phyloP scores from a whole-genome alignment of 1,140 invertebrate species.

The Bradysia coprophila region DNA sequence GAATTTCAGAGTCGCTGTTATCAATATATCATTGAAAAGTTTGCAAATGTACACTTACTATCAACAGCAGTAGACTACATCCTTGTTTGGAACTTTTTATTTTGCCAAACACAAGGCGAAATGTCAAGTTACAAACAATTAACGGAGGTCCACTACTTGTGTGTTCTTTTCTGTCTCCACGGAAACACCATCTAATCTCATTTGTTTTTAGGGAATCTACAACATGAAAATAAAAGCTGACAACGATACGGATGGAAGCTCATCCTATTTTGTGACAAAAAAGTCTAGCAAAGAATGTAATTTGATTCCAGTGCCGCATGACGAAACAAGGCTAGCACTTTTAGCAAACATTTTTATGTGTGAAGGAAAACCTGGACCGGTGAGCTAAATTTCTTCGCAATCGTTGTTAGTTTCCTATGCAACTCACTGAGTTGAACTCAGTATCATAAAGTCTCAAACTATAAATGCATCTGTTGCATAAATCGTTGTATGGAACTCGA shows the following conservation, averaged over 20 bases:
- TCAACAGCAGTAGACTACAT: too few relatives aligned
- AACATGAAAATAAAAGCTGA: not conserved
- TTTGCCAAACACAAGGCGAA: too few relatives aligned
- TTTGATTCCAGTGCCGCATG: slow-evolving; percentile 36
- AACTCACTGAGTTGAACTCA: not conserved
- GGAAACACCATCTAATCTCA: not conserved
- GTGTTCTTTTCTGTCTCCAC: too few relatives aligned
- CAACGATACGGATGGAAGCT: not conserved
- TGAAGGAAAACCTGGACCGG: slow-evolving; percentile 58
- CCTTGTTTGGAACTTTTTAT: too few relatives aligned
- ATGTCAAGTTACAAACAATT: too few relatives aligned
- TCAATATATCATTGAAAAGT: too few relatives aligned
- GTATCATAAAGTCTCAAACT: too few relatives aligned
- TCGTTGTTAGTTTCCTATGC: slow-evolving; percentile 18
- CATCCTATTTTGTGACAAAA: not conserved
- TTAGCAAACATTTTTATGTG: slow-evolving; percentile 68
- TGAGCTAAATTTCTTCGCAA: slow-evolving; percentile 50
- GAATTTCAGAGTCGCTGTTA: too few relatives aligned
- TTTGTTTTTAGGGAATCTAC: slow-evolving; percentile 2
- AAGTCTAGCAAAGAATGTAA: slow-evolving; percentile 19
- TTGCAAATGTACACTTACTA: too few relatives aligned
- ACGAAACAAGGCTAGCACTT: slow-evolving; percentile 52
- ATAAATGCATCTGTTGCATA: too few relatives aligned
- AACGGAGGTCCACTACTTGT: too few relatives aligned
- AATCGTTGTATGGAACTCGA: too few relatives aligned